Evolutionary conservation across 2,888 invertebrate species (phyloP).

Genomic region (Cataglyphis livida): DNA sequence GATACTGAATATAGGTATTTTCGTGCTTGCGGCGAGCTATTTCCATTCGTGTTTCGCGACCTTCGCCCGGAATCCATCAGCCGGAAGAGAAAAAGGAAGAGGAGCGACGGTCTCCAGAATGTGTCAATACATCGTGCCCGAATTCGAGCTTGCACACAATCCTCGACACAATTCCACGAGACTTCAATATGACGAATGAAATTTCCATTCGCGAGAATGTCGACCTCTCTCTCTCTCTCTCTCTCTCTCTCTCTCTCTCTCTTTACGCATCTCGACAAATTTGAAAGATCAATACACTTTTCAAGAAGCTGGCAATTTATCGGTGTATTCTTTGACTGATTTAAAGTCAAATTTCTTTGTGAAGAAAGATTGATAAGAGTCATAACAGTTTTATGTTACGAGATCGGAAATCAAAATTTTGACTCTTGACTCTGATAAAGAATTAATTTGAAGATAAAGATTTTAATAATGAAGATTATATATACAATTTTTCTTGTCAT

Average conservation of each 20-base stretch:
- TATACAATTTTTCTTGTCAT: background rate
- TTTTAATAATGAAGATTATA: background rate
- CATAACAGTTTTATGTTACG: background rate
- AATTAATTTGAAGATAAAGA: background rate
- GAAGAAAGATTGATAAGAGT: background rate
- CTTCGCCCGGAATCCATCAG: conserved; percentile 34
- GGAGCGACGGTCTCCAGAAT: background rate
- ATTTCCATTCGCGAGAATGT: conserved; percentile 31
- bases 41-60: conserved; percentile 31
- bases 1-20: conserved; percentile 30
- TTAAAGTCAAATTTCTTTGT: background rate
- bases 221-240: background rate
- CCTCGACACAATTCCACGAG: conserved; percentile 36
- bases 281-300: background rate
- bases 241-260: too few species aligned
- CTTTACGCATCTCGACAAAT: background rate
- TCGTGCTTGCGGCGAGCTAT: conserved; percentile 33
- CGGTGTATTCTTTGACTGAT: background rate
- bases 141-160: conserved; percentile 20
- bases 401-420: background rate
- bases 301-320: background rate
- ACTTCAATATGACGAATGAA: conserved; percentile 15
- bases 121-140: conserved; percentile 45
- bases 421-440: background rate
- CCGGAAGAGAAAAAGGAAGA: conserved; percentile 31